These are phyloP conservation scores for Meriones unguiculatus DNA, from an alignment of 2,113 vertebrate genomes.

Conservation along the genomic window DNA sequence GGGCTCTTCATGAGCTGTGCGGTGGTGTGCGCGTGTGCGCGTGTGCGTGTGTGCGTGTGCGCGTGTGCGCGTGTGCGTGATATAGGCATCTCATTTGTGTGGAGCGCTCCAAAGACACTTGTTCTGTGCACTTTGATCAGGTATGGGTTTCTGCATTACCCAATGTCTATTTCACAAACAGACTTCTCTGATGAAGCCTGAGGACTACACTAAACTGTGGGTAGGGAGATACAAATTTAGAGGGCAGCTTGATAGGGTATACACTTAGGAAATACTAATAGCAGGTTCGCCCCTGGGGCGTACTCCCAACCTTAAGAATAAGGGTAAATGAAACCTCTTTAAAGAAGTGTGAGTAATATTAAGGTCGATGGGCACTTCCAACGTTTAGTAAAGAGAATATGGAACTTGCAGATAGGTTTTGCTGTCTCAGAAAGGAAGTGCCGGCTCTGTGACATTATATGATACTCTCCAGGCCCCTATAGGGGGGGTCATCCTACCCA, in stretches of 20 bases:
- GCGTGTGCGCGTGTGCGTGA: background rate
- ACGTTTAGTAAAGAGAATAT: constrained; percentile 7
- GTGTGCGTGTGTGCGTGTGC: background rate
- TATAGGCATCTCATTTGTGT: background rate
- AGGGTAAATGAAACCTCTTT: background rate
- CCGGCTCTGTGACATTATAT: background rate
- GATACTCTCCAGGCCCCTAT: background rate
- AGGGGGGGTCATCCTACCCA: background rate
- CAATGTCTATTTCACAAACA: background rate
- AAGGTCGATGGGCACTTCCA: background rate
- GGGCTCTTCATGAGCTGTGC: background rate
- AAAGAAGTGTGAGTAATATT: constrained; percentile 13
- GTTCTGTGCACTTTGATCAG: background rate
- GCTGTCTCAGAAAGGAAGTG: constrained; percentile 2
- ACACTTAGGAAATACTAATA: background rate
- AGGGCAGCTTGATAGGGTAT: background rate
- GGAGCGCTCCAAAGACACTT: background rate
- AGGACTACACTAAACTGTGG: background rate
- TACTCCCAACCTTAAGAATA: background rate
- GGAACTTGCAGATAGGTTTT: constrained; percentile 37
- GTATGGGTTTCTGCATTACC: background rate
- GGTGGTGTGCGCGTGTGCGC: background rate
- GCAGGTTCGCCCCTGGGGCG: background rate
- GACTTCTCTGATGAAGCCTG: background rate
- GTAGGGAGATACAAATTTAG: background rate